These are phyloP conservation scores for Oceanodroma leucorhoa DNA, from an alignment of 2,797 vertebrate species.

Conservation along the genomic window DNA sequence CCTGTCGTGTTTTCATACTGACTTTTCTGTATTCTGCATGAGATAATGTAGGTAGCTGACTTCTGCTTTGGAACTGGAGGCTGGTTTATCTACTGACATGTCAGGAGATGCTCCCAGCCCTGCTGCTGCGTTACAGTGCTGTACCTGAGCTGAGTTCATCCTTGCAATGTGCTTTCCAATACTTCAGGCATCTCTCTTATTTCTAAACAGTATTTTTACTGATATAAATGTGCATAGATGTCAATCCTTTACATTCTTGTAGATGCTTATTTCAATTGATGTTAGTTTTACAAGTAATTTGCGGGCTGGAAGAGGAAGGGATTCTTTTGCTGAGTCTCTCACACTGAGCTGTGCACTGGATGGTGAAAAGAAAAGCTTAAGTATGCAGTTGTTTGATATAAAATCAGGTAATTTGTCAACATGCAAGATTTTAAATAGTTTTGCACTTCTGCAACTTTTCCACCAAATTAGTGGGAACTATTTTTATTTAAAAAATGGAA, in stretches of 20 bases:
- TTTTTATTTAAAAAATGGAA: neutral
- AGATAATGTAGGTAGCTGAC: neutral
- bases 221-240: neutral
- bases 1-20: neutral
- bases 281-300: neutral
- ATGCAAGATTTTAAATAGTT: neutral
- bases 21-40: neutral
- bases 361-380: neutral
- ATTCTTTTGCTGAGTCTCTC: neutral
- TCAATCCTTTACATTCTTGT: neutral
- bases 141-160: neutral
- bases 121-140: neutral
- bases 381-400: neutral
- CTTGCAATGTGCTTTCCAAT: neutral
- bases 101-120: neutral
- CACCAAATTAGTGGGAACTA: neutral
- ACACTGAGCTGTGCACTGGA: neutral
- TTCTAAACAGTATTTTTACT: neutral
- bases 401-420: neutral
- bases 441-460: neutral
- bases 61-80: neutral
- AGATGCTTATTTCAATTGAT: neutral
- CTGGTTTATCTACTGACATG: accelerated
- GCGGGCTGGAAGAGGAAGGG: neutral
- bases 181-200: accelerated